These are phyloP conservation scores for Magallana angulata DNA, from an alignment of 1,140 invertebrate genomes.

Conservation along the genomic window DNA sequence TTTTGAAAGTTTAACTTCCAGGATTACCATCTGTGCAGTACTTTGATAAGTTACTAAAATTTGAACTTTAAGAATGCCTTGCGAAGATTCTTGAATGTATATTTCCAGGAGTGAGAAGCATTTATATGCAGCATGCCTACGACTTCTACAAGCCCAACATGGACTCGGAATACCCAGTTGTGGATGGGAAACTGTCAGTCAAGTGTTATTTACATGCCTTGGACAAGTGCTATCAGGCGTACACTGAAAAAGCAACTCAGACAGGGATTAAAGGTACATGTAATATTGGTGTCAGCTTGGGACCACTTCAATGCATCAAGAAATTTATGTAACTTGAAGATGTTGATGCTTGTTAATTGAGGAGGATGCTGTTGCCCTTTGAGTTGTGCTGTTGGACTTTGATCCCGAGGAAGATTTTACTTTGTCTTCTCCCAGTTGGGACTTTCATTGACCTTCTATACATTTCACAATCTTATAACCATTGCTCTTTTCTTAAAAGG, in stretches of 20 bases:
- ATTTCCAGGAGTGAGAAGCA: slow-evolving; percentile 85
- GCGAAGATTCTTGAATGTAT: too few relatives aligned
- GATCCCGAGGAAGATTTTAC: not conserved
- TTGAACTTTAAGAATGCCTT: too few relatives aligned
- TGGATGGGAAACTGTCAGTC: slow-evolving; percentile 97
- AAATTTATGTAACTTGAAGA: slow-evolving; percentile 7
- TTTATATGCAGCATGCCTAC: slow-evolving; percentile 96
- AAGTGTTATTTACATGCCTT: slow-evolving; percentile 95
- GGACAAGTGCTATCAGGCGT: slow-evolving; percentile 94
- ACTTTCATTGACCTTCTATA: not conserved
- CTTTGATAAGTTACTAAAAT: too few relatives aligned
- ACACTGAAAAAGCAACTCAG: slow-evolving; percentile 86
- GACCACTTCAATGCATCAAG: not conserved
- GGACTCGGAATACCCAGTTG: slow-evolving; percentile 95
- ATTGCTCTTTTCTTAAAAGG: not conserved
- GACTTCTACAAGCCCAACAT: slow-evolving; percentile 99
- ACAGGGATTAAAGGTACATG: slow-evolving; percentile 63
- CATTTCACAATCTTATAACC: not conserved
- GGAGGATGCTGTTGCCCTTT: not conserved
- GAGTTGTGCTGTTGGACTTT: not conserved
- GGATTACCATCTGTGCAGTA: too few relatives aligned
- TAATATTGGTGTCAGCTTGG: not conserved
- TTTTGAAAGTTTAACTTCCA: too few relatives aligned
- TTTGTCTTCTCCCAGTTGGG: not conserved
- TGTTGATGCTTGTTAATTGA: not conserved